Base-by-base conservation (phyloP, 2,113 vertebrate genomes). In the Chaetorhynchus papuensis region DNA sequence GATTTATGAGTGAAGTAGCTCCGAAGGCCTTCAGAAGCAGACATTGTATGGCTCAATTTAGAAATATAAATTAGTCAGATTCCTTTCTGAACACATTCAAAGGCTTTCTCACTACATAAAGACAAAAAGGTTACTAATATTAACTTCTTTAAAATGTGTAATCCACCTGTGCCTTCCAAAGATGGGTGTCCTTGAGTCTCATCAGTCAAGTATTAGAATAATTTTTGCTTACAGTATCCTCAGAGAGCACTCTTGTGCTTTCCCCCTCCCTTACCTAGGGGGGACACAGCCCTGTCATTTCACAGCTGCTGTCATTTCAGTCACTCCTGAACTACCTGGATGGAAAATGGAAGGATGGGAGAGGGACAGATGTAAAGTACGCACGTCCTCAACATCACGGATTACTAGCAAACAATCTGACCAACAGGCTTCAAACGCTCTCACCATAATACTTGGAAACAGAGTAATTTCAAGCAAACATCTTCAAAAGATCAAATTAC, bases 31-130 rank as follows among this genome's bases (percentile, higher is more conserved):
- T 89, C 69, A 90, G 86, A 96, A 89, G 86, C 68, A 97, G 83
- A 96, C 83, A 74, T 2, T 92, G 64, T 74, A 49, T 37, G 47
- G 56, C 52, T 89, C 93, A 95, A 83, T 90, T 97, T 92, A 94
- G 72, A 94, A 90, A 90, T 33, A 83, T 75, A 26, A 59, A 89
- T 94, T 90, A 95, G 76, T 95, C 82, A 88, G 72, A 93, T 95
- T 95, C 54, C 54, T 57, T 90, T 95, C 94, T 92, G 79, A 92
- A 83, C 50, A 80, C 42, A 95, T 72, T 93, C 92, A 96, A 96
- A 95, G 88, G 45, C 42, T 44, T 44, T 93, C 85, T 88, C 71
- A 54, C 63, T 94, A 77, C 66, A 90, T 86, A 74, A 93, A 93
- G 75, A 89, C 80, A 93, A 87, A 92, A 94, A 68, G 53, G 31